Evolutionary conservation across 2,113 vertebrate species (phyloP).

Genomic region (Morone saxatilis): DNA sequence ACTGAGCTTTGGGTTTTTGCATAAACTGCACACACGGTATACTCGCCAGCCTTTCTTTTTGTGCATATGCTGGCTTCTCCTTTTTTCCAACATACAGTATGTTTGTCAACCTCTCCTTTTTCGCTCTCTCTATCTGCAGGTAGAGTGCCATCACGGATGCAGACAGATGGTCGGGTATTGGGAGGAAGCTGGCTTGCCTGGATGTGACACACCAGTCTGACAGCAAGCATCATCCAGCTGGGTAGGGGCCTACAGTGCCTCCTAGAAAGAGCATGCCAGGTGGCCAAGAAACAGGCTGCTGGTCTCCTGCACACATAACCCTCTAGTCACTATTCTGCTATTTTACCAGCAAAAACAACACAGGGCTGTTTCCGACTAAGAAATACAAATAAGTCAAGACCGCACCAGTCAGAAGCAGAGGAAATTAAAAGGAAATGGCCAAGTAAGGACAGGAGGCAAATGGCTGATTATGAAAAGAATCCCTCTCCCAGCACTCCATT

Average conservation of each 20-base stretch:
- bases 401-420: constrained; percentile 33
- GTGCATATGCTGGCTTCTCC: neutral
- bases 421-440: constrained; percentile 39
- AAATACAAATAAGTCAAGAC: constrained; percentile 59
- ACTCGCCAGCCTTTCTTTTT: constrained; percentile 18
- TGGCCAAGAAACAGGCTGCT: constrained; percentile 66
- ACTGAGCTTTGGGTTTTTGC: neutral
- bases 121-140: constrained; percentile 42
- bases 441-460: constrained; percentile 43
- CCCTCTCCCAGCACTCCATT: constrained; percentile 40
- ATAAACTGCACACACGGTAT: neutral
- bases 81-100: neutral
- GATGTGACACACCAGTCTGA: constrained; percentile 70
- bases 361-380: constrained; percentile 27
- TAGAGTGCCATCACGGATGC: constrained; percentile 51
- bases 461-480: constrained; percentile 65
- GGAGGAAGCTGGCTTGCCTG: constrained; percentile 69
- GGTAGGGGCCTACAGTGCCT: constrained; percentile 69
- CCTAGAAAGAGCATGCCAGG: constrained; percentile 69
- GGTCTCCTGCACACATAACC: constrained; percentile 44
- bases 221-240: constrained; percentile 75
- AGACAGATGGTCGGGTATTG: constrained; percentile 76
- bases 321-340: constrained; percentile 46
- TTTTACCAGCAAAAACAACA: constrained; percentile 47
- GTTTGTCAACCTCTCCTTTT: constrained; percentile 14